phyloP scores from a whole-genome alignment of 2,888 invertebrate genomes.

The Adelognathus sp. region DNA sequence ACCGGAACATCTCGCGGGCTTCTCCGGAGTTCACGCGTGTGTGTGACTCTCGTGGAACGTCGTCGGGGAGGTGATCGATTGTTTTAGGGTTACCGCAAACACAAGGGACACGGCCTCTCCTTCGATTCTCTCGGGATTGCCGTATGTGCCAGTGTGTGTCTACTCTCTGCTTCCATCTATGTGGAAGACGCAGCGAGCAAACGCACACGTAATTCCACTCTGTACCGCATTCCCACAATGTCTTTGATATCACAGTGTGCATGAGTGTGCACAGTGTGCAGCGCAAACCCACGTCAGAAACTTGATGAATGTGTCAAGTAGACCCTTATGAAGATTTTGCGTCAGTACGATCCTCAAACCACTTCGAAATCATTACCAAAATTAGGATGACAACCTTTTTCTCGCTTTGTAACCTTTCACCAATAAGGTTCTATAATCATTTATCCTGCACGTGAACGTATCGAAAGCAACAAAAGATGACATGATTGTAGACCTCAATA shows the following conservation, averaged over 20 bases:
- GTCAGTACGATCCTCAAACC: too few relatives aligned
- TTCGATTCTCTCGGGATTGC: conserved; percentile 70
- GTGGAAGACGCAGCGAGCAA: conserved; percentile 38
- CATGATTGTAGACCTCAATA: too few relatives aligned
- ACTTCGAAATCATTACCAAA: too few relatives aligned
- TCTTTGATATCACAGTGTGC: conserved; percentile 73
- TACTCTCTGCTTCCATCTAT: conserved; percentile 15
- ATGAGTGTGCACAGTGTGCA: conserved; percentile 15
- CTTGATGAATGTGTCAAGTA: conserved; percentile 79
- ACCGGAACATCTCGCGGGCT: not conserved
- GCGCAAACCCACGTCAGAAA: conserved; percentile 7
- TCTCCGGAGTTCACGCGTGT: conserved; percentile 19
- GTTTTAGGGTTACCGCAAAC: conserved; percentile 79
- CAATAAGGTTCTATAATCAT: too few relatives aligned
- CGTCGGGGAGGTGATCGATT: conserved; percentile 74
- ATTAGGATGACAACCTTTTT: too few relatives aligned
- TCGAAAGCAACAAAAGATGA: too few relatives aligned
- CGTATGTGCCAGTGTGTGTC: conserved; percentile 48
- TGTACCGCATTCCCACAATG: conserved; percentile 57
- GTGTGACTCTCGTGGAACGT: conserved; percentile 9
- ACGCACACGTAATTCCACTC: conserved; percentile 68
- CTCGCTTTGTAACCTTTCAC: too few relatives aligned
- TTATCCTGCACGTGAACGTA: too few relatives aligned
- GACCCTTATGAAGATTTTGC: too few relatives aligned
- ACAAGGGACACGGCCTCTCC: conserved; percentile 74